Evolutionary conservation across 2,888 invertebrate species (phyloP).

Genomic region (Xylota segnis): DNA sequence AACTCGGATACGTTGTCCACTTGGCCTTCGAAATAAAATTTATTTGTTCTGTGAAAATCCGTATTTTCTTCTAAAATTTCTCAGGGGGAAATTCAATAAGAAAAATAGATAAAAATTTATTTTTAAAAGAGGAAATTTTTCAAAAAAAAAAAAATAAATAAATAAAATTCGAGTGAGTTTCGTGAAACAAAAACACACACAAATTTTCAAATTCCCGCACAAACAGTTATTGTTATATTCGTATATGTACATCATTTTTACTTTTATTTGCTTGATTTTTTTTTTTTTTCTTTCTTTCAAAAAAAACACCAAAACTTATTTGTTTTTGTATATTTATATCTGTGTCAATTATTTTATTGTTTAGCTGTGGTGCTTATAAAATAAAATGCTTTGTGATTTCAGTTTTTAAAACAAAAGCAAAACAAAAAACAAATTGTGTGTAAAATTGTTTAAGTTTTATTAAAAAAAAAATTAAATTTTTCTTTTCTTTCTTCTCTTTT

Average conservation of each 20-base stretch:
- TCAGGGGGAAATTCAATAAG: conserved; percentile 56
- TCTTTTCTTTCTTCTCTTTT: conserved; percentile 31
- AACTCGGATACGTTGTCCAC: conserved; percentile 41
- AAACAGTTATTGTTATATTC: conserved; percentile 12
- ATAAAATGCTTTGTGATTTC: conserved; percentile 43
- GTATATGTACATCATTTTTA: background rate
- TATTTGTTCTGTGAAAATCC: conserved; percentile 6
- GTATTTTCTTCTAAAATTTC: conserved; percentile 62
- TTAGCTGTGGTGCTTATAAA: conserved; percentile 15
- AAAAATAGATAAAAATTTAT: conserved; percentile 56
- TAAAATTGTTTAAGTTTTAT: conserved; percentile 32
- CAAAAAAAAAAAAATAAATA: background rate
- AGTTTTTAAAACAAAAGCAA: conserved; percentile 23
- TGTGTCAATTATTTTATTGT: conserved; percentile 19
- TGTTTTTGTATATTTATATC: conserved; percentile 3
- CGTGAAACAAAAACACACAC: conserved; percentile 24
- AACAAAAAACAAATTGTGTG: conserved; percentile 29
- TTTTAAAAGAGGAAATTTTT: conserved; percentile 62
- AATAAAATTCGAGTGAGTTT: conserved; percentile 68
- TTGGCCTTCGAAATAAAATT: conserved; percentile 55
- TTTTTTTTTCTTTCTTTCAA: too few relatives aligned
- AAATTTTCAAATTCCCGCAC: conserved; percentile 24
- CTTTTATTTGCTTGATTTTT: conserved; percentile 59
- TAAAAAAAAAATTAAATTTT: conserved; percentile 23
- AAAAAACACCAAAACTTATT: conserved; percentile 7